Evolutionary conservation across 2,797 vertebrate genomes (phyloP).

Genomic region (Staurois parvus): DNA sequence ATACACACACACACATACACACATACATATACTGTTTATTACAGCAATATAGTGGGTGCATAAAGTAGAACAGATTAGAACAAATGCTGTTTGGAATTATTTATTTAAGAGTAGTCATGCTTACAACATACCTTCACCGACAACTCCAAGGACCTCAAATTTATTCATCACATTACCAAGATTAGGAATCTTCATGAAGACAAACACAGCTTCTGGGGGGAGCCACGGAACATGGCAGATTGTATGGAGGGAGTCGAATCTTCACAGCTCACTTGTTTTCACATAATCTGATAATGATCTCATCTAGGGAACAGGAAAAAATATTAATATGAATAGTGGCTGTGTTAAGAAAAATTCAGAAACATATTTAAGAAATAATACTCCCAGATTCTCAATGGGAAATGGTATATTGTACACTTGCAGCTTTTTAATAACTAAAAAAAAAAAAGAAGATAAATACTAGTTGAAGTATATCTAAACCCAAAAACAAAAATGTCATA

Average conservation of each 20-base stretch:
- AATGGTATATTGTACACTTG: background rate
- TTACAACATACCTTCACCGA: constrained; percentile 93
- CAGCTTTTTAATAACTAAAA: background rate
- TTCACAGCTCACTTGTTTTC: constrained; percentile 54
- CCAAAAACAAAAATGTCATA: background rate
- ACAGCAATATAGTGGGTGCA: no score
- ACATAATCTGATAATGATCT: constrained; percentile 12
- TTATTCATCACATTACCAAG: constrained; percentile 99
- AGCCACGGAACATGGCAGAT: constrained; percentile 81
- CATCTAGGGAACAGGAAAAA: constrained; percentile 17
- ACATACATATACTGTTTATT: no score
- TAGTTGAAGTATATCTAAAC: no score
- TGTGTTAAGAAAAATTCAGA: background rate
- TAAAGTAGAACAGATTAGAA: no score
- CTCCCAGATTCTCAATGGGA: background rate
- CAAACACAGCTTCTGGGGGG: constrained; percentile 80
- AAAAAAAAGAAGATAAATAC: no score
- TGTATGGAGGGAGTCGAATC: constrained; percentile 63
- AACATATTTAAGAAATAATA: background rate
- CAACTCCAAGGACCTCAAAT: constrained; percentile 99
- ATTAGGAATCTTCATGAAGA: constrained; percentile 98
- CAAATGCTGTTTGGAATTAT: background rate
- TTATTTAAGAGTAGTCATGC: background rate
- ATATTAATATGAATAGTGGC: background rate
- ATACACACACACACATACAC: no score